Percentiles rank a stretch among this genome's conserved stretches.
These are phyloP conservation scores for Antedon mediterranea DNA, from an alignment of 53 echinoderm and acorn worm genomes.

Conservation along the genomic window DNA sequence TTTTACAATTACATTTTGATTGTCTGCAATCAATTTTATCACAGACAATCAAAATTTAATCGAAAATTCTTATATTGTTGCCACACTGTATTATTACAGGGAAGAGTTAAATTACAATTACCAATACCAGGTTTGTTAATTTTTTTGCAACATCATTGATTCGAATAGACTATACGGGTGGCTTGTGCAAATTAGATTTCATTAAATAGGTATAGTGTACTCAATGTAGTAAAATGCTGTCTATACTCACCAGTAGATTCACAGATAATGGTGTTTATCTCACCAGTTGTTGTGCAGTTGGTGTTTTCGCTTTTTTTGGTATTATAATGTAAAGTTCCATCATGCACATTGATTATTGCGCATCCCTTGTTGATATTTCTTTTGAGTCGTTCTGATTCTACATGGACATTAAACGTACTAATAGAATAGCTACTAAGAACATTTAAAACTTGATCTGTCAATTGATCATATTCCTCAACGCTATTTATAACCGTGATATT, in stretches of 20 bases:
- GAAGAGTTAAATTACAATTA: too few species aligned
- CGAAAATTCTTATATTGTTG: too few species aligned
- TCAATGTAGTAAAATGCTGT: too few species aligned
- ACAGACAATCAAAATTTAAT: too few species aligned
- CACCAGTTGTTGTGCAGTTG: neutral
- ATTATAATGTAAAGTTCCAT: neutral
- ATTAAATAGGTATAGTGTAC: too few species aligned
- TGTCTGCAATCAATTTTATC: too few species aligned
- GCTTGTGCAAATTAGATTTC: too few species aligned
- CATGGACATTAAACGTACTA: neutral
- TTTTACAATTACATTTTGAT: too few species aligned
- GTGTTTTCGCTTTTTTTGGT: neutral
- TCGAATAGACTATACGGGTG: too few species aligned
- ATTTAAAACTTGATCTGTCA: neutral
- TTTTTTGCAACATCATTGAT: too few species aligned
- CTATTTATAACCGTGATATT: neutral
- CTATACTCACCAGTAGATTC: neutral
- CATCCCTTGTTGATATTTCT: neutral
- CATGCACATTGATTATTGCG: neutral
- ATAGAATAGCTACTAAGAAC: neutral
- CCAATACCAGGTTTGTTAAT: too few species aligned
- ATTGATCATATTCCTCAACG: neutral
- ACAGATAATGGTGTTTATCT: neutral
- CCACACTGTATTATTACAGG: too few species aligned
- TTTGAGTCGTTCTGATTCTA: neutral